Conservation (phyloP, 1,140 invertebrate genomes). For the Drosophila varians region DNA sequence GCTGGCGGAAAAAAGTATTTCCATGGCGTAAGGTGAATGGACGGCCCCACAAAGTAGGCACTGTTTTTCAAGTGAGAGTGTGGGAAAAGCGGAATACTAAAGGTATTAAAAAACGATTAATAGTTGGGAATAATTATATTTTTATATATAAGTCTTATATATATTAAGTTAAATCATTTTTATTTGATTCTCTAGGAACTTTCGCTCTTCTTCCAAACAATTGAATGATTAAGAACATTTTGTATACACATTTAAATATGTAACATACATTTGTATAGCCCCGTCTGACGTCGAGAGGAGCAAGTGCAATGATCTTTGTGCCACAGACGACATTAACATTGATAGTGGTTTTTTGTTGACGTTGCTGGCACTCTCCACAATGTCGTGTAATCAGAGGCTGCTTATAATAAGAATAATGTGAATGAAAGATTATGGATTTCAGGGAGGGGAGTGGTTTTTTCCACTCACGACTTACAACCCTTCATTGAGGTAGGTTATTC, state of each 20-base stretch:
- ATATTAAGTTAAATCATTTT: background rate
- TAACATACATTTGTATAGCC: background rate
- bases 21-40: constrained; percentile 22
- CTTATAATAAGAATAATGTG: constrained; percentile 31
- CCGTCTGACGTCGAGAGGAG: constrained; percentile 1
- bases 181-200: too few species aligned
- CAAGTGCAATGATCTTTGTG: constrained; percentile 57
- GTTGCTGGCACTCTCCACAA: background rate
- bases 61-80: background rate
- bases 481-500: constrained; percentile 24
- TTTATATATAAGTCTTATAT: background rate
- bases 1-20: background rate
- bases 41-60: constrained; percentile 27
- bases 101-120: background rate
- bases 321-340: constrained; percentile 59
- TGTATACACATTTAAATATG: background rate
- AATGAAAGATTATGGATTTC: constrained; percentile 1
- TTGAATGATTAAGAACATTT: background rate
- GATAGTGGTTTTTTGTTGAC: constrained; percentile 16
- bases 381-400: constrained; percentile 1
- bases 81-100: background rate
- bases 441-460: constrained; percentile 21
- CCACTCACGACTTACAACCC: constrained; percentile 19
- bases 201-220: too few species aligned
- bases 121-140: background rate